Percentiles rank a stretch among this genome's conserved stretches.
Evolutionary conservation across 1,140 invertebrate genomes (phyloP).

Genomic region (Dufourea novaeangliae): DNA sequence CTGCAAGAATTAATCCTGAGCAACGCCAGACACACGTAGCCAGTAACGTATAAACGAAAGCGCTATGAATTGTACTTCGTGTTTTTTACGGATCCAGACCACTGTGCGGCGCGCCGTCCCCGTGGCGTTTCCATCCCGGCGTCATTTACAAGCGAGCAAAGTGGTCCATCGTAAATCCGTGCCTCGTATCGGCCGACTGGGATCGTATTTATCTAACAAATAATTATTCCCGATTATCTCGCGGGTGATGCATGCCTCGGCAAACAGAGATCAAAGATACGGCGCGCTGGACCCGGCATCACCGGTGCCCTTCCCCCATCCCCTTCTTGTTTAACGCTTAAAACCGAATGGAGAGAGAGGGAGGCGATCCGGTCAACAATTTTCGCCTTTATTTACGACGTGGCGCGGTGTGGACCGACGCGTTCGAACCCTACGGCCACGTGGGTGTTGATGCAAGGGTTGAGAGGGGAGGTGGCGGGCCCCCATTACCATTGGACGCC

Average conservation of each 20-base stretch:
- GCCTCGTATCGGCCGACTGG: constrained; percentile 69
- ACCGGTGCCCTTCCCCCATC: constrained; percentile 69
- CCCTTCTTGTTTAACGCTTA: constrained; percentile 78
- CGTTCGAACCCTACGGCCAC: constrained; percentile 29
- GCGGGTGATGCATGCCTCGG: constrained; percentile 72
- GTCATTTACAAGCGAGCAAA: constrained; percentile 67
- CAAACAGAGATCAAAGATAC: constrained; percentile 77
- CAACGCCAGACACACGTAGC: too few species aligned
- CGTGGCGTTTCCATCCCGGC: constrained; percentile 27
- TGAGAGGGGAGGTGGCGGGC: too few species aligned
- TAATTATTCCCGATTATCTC: constrained; percentile 79
- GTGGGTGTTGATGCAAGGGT: constrained; percentile 74
- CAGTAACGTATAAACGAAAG: not conserved
- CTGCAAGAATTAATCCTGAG: too few species aligned
- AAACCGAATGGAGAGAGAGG: too few species aligned
- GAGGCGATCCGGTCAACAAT: constrained; percentile 74
- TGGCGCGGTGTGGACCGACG: constrained; percentile 42
- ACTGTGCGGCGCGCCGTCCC: not conserved
- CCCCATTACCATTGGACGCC: constrained; percentile 73
- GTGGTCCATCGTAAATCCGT: constrained; percentile 72
- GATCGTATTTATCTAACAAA: constrained; percentile 78
- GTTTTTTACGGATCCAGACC: not conserved
- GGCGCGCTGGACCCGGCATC: constrained; percentile 66
- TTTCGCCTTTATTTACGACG: constrained; percentile 79
- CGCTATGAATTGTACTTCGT: not conserved